Conservation (phyloP, 2,113 vertebrate species). For the Phalacrocorax brasilianus region DNA sequence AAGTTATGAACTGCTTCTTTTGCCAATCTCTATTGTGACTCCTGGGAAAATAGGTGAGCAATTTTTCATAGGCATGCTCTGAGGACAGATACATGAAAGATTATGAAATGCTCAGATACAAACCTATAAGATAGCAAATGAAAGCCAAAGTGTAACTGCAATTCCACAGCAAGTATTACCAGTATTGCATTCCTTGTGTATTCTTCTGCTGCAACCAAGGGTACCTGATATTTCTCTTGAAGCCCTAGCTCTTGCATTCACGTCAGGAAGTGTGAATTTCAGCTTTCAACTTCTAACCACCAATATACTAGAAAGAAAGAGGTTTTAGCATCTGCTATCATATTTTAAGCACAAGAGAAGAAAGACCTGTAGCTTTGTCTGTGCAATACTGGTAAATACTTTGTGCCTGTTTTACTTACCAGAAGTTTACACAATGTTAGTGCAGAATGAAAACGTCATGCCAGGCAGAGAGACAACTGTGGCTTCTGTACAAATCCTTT, state of each 20-base stretch:
- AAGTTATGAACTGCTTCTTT: not conserved
- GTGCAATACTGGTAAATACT: not conserved
- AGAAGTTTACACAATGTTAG: not conserved
- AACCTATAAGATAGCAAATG: not conserved
- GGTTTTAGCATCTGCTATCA: not conserved
- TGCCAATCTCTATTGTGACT: not conserved
- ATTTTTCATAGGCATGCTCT: not conserved
- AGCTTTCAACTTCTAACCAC: not conserved
- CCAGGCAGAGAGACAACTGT: not conserved
- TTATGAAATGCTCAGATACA: not conserved
- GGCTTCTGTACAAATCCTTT: slow-evolving; percentile 15
- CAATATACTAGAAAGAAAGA: not conserved
- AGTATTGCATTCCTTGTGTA: not conserved
- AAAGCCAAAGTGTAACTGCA: not conserved
- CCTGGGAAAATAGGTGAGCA: not conserved
- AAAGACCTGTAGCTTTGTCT: not conserved
- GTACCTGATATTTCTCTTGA: not conserved
- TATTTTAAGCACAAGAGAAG: not conserved
- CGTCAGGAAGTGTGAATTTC: not conserved
- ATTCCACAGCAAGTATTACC: not conserved
- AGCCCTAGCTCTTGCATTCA: not conserved
- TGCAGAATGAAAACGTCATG: not conserved
- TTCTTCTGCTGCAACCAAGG: not conserved
- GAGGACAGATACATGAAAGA: slow-evolving; percentile 3
- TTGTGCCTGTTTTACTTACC: not conserved